These are phyloP conservation scores for Dioctria rufipes DNA, from an alignment of 2,888 invertebrate genomes.

Conservation along the genomic window DNA sequence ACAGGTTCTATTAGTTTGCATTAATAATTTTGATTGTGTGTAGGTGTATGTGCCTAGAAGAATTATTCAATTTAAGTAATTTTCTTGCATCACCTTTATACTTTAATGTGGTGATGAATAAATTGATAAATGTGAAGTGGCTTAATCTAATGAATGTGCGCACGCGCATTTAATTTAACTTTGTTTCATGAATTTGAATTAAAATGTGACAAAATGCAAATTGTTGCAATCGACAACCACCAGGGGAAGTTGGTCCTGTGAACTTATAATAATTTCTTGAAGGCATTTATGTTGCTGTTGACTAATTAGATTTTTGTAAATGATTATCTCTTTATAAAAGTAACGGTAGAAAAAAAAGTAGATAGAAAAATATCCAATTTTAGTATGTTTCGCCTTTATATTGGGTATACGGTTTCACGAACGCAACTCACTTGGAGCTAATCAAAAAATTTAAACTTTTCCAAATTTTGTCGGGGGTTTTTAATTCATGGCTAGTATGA, in stretches of 20 bases:
- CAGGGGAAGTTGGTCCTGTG: conserved; percentile 3
- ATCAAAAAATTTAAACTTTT: too few relatives aligned
- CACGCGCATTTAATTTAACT: not conserved
- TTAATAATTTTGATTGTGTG: not conserved
- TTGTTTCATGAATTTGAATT: not conserved
- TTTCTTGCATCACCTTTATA: conserved; percentile 33
- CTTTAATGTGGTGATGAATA: not conserved
- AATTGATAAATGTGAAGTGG: not conserved
- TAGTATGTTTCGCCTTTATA: too few relatives aligned
- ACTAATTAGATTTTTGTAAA: not conserved
- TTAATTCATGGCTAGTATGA: too few relatives aligned
- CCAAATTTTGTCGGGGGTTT: too few relatives aligned
- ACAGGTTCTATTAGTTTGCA: not conserved
- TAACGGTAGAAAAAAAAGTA: too few relatives aligned
- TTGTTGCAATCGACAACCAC: not conserved
- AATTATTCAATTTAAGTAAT: conserved; percentile 35
- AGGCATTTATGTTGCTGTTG: conserved; percentile 15
- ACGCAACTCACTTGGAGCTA: too few relatives aligned
- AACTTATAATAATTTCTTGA: not conserved
- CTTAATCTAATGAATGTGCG: conserved; percentile 12
- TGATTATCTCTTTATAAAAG: too few relatives aligned
- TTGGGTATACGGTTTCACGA: too few relatives aligned
- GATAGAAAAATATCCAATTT: too few relatives aligned
- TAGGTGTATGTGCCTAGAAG: not conserved
- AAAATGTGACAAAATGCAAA: too few relatives aligned